Evolutionary conservation across 2,888 invertebrate genomes (phyloP), one percentile per base, ranked within the genome.

Genomic region (Stratiomys singularior): DNA sequence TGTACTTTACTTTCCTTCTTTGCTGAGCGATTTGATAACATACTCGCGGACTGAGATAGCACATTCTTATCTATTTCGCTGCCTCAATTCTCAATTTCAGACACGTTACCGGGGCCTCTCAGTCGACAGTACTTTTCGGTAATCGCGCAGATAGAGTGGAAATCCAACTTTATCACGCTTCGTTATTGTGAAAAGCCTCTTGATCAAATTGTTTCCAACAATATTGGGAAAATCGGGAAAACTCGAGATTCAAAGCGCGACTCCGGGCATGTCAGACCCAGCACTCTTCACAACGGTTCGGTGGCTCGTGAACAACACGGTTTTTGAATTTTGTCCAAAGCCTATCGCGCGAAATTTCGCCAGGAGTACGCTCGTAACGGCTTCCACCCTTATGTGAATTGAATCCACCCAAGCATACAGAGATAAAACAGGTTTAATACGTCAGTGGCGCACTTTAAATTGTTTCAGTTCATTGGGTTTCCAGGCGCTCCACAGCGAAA

Each of bases 361-460:
- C 44, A 3, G 21, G 28, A 37, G 21, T 67, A 37, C 21, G n/a
- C 18, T 67, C 47, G 69, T 13, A 47, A 1, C 47, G 13, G 25
- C 11, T 23, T 46, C 13, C 23, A 74, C 58, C 74, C 60, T 64
- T 47, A 67, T 77, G 58, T 77, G 67, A 46, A 66, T 66, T 44
- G 79, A 81, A 80, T 79, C 79, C 77, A 81, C 77, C 76, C 80
- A 80, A 79, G 79, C 81, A 76, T 79, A 77, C 78, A 79, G 77
- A 80, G 80, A 80, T 81, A 80, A 81, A 81, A 80, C 78, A 74
- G 77, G 77, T 76, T 79, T 79, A 78, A 79, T 78, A 79, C 78
- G 78, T 23, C 37, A 23, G 69, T 69, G 69, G 56, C 47, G 72
- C 76, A 79, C 77, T 78, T 78, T 78, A 79, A 79, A 78, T 79